phyloP scores from a whole-genome alignment of 1,140 invertebrate species.

The Acromyrmex echinatior region DNA sequence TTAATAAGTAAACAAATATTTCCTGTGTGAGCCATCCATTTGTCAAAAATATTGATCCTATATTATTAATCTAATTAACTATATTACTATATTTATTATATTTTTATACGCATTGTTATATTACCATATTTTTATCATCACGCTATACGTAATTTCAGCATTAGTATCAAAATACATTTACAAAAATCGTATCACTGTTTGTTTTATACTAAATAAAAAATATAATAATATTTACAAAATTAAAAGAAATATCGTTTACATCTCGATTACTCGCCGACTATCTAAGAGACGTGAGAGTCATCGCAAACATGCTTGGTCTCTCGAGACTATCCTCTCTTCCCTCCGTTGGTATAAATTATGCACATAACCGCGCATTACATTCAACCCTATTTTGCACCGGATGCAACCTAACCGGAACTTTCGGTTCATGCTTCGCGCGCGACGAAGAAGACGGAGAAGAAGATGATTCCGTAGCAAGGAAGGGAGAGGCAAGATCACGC shows the following conservation, averaged over 20 bases:
- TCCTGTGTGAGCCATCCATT: neutral
- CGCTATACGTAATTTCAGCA: neutral
- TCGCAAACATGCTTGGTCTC: slow-evolving; percentile 32
- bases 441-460: slow-evolving; percentile 36
- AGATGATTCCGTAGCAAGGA: neutral
- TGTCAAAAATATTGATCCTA: neutral
- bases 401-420: slow-evolving; percentile 70
- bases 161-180: neutral
- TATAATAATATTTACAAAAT: neutral
- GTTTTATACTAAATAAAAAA: neutral
- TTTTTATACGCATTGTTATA: neutral
- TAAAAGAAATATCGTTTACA: slow-evolving; percentile 23
- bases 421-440: slow-evolving; percentile 59
- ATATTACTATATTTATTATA: neutral
- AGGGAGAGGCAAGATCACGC: neutral
- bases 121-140: neutral
- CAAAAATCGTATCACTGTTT: neutral
- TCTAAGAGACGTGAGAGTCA: slow-evolving; percentile 27
- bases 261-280: neutral
- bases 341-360: slow-evolving; percentile 62
- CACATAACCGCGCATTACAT: slow-evolving; percentile 48
- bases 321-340: slow-evolving; percentile 31
- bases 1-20: neutral
- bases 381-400: slow-evolving; percentile 66
- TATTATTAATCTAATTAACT: neutral